Evolutionary conservation across 2,888 invertebrate species (phyloP).

Genomic region (Acleris laterana): DNA sequence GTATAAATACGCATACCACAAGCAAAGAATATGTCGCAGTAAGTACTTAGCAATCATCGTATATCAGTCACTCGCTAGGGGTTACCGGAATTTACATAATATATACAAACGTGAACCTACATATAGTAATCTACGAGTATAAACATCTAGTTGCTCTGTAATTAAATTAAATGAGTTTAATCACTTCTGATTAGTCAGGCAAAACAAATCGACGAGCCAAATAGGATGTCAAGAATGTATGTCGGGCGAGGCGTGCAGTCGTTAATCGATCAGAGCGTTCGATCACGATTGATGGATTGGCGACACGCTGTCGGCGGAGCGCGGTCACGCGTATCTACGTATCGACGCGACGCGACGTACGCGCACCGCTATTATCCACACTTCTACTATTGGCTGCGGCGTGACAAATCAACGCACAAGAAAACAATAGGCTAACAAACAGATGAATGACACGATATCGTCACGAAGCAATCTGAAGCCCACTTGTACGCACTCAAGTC

Average conservation of each 20-base stretch:
- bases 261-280: constrained; percentile 75
- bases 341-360: constrained; percentile 49
- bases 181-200: constrained; percentile 39
- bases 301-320: constrained; percentile 65
- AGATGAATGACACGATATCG: constrained; percentile 80
- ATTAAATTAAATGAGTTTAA: constrained; percentile 35
- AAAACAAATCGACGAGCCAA: constrained; percentile 54
- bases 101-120: too few species aligned
- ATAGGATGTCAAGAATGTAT: constrained; percentile 59
- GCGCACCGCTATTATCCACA: constrained; percentile 58
- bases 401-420: constrained; percentile 74
- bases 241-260: constrained; percentile 58
- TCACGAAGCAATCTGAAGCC: constrained; percentile 61
- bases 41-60: not conserved
- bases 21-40: not conserved
- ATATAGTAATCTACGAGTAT: not conserved
- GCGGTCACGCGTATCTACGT: constrained; percentile 52
- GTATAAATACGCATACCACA: not conserved
- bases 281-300: constrained; percentile 77
- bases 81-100: too few species aligned
- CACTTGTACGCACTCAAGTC: constrained; percentile 73
- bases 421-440: constrained; percentile 79
- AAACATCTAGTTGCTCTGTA: constrained; percentile 8
- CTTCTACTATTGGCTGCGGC: constrained; percentile 73
- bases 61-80: too few species aligned